phyloP scores from a whole-genome alignment of 2,888 invertebrate genomes.

The Andrena haemorrhoa region DNA sequence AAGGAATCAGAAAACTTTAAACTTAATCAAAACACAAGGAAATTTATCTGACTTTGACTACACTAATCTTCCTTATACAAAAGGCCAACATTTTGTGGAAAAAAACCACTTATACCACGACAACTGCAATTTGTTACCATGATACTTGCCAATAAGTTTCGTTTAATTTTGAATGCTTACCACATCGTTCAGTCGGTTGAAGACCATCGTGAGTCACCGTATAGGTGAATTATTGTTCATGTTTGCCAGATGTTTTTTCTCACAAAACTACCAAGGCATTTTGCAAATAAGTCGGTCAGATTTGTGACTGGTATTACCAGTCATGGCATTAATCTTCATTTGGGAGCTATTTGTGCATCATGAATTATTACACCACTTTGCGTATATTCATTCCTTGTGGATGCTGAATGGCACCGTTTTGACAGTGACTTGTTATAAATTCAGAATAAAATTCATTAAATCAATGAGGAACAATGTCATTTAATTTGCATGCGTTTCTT shows the following conservation, averaged over 20 bases:
- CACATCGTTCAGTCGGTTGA: neutral
- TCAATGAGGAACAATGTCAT: too few relatives aligned
- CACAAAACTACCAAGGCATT: neutral
- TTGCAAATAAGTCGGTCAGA: constrained; percentile 10
- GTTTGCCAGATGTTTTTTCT: constrained; percentile 4
- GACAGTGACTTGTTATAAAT: neutral
- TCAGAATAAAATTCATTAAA: neutral
- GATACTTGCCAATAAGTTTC: neutral
- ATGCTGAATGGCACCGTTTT: neutral
- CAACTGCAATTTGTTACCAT: neutral
- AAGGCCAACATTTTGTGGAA: too few relatives aligned
- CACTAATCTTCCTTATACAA: too few relatives aligned
- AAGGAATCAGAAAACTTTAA: neutral
- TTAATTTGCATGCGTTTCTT: too few relatives aligned
- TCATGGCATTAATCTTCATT: constrained; percentile 12
- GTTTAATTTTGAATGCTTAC: constrained; percentile 10
- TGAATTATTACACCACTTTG: neutral
- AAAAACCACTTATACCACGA: too few relatives aligned
- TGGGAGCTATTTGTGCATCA: neutral
- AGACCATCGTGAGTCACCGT: neutral
- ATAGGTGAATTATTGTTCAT: constrained; percentile 15
- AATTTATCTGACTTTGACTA: too few relatives aligned
- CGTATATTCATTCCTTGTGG: neutral
- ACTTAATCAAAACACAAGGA: neutral
- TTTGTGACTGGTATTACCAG: constrained; percentile 15